Evolutionary conservation across 2,797 vertebrate genomes (phyloP).

Genomic region (Cercopithecus diana): DNA sequence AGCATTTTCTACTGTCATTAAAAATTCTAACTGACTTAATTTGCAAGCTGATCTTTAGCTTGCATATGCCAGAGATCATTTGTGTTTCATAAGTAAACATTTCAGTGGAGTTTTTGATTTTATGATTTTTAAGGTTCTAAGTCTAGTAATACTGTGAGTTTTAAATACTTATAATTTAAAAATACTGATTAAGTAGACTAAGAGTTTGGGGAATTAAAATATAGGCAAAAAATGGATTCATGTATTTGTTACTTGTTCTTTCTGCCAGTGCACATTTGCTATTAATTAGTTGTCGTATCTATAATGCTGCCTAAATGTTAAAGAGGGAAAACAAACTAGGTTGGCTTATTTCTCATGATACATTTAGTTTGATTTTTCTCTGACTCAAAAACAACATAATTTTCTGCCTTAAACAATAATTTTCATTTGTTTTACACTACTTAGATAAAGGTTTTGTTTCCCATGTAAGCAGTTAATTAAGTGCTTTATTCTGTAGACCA

Average conservation of each 20-base stretch:
- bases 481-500: slow-evolving; percentile 89
- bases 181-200: slow-evolving; percentile 29
- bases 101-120: not conserved
- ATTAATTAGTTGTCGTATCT: slow-evolving; percentile 31
- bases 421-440: slow-evolving; percentile 48
- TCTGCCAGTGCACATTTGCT: not conserved
- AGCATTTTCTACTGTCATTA: slow-evolving; percentile 36
- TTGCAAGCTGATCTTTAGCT: slow-evolving; percentile 27
- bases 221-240: not conserved
- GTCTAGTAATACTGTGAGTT: not conserved
- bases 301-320: slow-evolving; percentile 1
- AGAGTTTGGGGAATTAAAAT: slow-evolving; percentile 39
- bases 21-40: slow-evolving; percentile 30
- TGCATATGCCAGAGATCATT: slow-evolving; percentile 43
- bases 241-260: slow-evolving; percentile 49
- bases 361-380: slow-evolving; percentile 35
- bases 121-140: slow-evolving; percentile 30
- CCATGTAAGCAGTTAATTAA: slow-evolving; percentile 25
- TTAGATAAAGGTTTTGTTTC: slow-evolving; percentile 46
- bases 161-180: slow-evolving; percentile 39
- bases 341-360: slow-evolving; percentile 47
- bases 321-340: slow-evolving; percentile 17
- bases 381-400: slow-evolving; percentile 28
- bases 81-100: slow-evolving; percentile 42
- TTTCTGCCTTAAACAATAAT: slow-evolving; percentile 45